phyloP scores from a whole-genome alignment of 2,113 vertebrate genomes.

The Crotalus horridus region DNA sequence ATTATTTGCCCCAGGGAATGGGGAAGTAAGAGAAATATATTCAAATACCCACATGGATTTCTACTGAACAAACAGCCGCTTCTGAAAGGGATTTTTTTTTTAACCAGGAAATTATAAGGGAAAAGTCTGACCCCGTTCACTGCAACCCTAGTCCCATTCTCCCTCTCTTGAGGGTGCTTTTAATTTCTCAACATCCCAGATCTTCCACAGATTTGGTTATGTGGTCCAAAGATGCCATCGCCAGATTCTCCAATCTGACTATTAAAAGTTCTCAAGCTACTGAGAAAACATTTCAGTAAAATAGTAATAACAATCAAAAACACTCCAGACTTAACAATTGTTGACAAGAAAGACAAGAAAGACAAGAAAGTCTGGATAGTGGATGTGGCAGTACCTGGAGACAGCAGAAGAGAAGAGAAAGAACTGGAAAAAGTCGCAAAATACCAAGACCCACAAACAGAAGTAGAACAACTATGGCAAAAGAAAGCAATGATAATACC shows the following conservation, averaged over 20 bases:
- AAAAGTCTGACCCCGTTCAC: neutral
- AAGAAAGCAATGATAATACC: neutral
- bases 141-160: neutral
- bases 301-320: neutral
- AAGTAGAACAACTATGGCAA: neutral
- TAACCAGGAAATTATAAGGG: neutral
- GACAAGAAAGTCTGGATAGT: neutral
- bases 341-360: neutral
- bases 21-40: neutral
- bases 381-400: neutral
- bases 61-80: neutral
- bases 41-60: neutral
- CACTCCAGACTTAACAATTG: neutral
- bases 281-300: neutral
- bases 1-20: neutral
- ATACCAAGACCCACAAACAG: neutral
- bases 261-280: neutral
- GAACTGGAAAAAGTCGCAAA: neutral
- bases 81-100: neutral
- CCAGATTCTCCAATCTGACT: neutral
- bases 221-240: neutral
- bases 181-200: neutral
- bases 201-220: neutral
- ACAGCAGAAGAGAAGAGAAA: neutral
- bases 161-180: neutral